Percentiles rank a stretch among this genome's conserved stretches.
Evolutionary conservation across 2,113 vertebrate species (phyloP).

Genomic region (Coregonus clupeaformis): DNA sequence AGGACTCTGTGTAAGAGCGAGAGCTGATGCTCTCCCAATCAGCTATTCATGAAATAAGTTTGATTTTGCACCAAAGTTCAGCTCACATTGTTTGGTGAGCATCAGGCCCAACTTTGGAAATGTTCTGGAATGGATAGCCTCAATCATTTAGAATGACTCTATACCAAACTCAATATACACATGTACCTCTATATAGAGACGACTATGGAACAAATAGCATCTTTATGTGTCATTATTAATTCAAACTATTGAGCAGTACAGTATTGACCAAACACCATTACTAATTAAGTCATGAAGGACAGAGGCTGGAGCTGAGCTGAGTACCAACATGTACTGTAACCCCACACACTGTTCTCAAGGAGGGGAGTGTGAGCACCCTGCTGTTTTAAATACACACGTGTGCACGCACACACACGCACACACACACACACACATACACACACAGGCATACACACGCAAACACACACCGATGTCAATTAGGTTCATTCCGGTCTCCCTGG

Average conservation of each 20-base stretch:
- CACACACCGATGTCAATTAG: background rate
- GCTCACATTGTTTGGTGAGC: background rate
- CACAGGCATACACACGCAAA: background rate
- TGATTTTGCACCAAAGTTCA: too few relatives aligned
- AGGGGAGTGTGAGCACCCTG: too few relatives aligned
- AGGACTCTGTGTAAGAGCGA: background rate
- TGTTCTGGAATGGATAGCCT: slow-evolving; percentile 3
- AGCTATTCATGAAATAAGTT: too few relatives aligned
- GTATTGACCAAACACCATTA: slow-evolving; percentile 50
- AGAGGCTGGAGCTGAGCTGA: slow-evolving; percentile 49
- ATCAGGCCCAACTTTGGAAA: background rate
- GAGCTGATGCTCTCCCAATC: background rate
- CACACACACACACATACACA: background rate
- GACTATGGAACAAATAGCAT: background rate
- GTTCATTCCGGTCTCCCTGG: background rate
- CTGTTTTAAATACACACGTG: slow-evolving; percentile 9
- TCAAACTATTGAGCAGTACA: slow-evolving; percentile 44
- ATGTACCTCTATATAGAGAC: background rate
- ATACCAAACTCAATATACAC: too few relatives aligned
- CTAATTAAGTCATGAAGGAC: slow-evolving; percentile 65
- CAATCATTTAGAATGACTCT: background rate
- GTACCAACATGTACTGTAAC: slow-evolving; percentile 39
- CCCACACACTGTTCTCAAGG: too few relatives aligned
- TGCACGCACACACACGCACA: background rate
- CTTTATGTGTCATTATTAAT: slow-evolving; percentile 49